Percentiles rank a stretch among this genome's conserved stretches.
Evolutionary conservation across 2,888 invertebrate species (phyloP).

Genomic region (Pilophorus perplexus): DNA sequence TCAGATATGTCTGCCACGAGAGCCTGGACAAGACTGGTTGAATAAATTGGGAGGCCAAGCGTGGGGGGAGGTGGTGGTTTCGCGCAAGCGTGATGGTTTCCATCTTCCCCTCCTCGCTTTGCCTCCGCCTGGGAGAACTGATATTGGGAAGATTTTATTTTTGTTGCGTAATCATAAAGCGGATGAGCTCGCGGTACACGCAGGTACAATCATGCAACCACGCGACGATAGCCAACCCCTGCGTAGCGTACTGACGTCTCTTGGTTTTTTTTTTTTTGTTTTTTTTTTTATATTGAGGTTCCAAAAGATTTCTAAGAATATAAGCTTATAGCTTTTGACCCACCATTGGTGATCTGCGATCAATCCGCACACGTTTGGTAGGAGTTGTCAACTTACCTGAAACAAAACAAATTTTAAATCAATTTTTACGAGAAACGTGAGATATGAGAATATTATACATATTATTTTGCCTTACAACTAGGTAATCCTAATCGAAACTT

Average conservation of each 20-base stretch:
- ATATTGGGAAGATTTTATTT: slow-evolving; percentile 20
- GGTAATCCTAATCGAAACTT: too few relatives aligned
- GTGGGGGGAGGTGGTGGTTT: not conserved
- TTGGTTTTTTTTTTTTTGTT: not conserved
- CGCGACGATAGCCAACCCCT: not conserved
- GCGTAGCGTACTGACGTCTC: not conserved
- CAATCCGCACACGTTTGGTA: too few relatives aligned
- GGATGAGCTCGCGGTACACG: not conserved
- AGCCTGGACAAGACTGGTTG: slow-evolving; percentile 11
- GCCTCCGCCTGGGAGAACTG: not conserved
- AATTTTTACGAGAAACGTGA: too few relatives aligned
- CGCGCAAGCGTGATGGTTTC: slow-evolving; percentile 1
- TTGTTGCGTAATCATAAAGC: slow-evolving; percentile 7
- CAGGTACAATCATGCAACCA: not conserved
- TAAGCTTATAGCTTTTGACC: too few relatives aligned
- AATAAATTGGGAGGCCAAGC: not conserved
- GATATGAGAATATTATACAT: too few relatives aligned
- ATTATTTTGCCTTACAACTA: too few relatives aligned
- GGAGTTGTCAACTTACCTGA: too few relatives aligned
- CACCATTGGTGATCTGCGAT: too few relatives aligned
- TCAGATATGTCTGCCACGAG: not conserved
- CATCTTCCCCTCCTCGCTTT: slow-evolving; percentile 1
- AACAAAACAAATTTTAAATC: too few relatives aligned
- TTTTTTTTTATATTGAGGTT: too few relatives aligned
- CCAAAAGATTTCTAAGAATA: too few relatives aligned